Evolutionary conservation across 2,113 vertebrate genomes (phyloP).

Genomic region (Elephas maximus): DNA sequence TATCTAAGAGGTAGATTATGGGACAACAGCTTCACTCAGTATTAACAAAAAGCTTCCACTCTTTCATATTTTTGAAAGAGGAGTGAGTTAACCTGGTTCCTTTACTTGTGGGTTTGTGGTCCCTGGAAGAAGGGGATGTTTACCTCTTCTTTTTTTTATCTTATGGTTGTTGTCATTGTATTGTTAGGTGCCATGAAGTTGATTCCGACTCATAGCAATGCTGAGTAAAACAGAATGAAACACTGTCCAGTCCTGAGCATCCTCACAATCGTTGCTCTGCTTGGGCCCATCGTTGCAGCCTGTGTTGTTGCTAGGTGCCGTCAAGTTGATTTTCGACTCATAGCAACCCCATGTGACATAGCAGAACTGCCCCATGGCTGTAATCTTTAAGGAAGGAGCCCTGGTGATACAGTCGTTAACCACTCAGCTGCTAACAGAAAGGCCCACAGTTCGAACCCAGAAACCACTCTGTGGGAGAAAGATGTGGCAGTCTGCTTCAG

Average conservation of each 20-base stretch:
- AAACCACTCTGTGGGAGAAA: background rate
- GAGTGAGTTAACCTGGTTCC: background rate
- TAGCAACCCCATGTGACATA: background rate
- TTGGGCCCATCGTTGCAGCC: background rate
- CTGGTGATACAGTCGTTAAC: background rate
- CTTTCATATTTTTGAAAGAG: constrained; percentile 51
- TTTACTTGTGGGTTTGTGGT: background rate
- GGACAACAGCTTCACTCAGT: background rate
- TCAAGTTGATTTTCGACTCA: background rate
- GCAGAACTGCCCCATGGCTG: background rate
- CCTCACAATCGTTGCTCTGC: no score
- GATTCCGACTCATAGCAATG: background rate
- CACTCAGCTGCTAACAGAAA: background rate
- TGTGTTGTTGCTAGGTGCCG: background rate
- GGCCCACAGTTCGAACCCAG: background rate
- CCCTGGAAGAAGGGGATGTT: background rate
- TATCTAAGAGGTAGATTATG: background rate
- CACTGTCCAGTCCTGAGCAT: no score
- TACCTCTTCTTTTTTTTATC: background rate
- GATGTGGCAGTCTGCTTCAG: background rate
- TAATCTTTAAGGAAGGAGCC: background rate
- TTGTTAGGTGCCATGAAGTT: background rate
- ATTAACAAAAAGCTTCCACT: background rate
- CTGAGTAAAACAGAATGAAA: no score
- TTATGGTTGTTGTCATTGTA: background rate